Evolutionary conservation across 1,140 invertebrate species (phyloP), one percentile per base, ranked within the genome.

Genomic region (Thaumetopoea pityocampa): DNA sequence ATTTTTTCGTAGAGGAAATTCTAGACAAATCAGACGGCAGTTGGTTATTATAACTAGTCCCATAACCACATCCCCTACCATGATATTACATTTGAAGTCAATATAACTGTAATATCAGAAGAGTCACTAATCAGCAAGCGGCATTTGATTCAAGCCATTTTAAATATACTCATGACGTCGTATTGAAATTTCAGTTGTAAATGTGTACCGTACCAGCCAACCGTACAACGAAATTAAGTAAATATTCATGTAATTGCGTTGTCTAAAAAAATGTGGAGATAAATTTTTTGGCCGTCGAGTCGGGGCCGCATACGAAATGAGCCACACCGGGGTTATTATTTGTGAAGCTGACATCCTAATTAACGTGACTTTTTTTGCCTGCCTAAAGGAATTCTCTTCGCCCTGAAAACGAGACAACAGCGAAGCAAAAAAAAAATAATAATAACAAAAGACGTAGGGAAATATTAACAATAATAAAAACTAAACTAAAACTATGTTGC

Each of bases 291-390:
- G 66, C 58, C 49, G 30, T 40, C 58, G 36, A 58, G 42, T 51
- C 50, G 42, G 42, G 53, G 35, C 59, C 57, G 69, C 69, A 77
- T 73, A 67, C 67, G 48, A 67, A 77, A 77, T 71, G 63, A 73
- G 62, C 53, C 51, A 51, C 55, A 37, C 46, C 46, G 51, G 67
- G 61, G 70, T 72, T 72, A 72, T 70, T 76, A 76, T 76, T 76
- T 72, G 71, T 68, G 47, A 58, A 70, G 52, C 66, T 67, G 68
- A 76, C 71, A 68, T 76, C 68, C 61, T 70, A 70, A 76, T 76
- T 76, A 76, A 68, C 59, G 68, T 64, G 62, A 66, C 59, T 67
- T 72, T 59, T 67, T 69, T 63, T 65, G 56, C 67, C 51, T 50
- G 30, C 50, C 24, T 52, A 51, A 47, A 41, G 38, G 33, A 57